phyloP scores from a whole-genome alignment of 2,888 invertebrate genomes.

The Macaria notata region DNA sequence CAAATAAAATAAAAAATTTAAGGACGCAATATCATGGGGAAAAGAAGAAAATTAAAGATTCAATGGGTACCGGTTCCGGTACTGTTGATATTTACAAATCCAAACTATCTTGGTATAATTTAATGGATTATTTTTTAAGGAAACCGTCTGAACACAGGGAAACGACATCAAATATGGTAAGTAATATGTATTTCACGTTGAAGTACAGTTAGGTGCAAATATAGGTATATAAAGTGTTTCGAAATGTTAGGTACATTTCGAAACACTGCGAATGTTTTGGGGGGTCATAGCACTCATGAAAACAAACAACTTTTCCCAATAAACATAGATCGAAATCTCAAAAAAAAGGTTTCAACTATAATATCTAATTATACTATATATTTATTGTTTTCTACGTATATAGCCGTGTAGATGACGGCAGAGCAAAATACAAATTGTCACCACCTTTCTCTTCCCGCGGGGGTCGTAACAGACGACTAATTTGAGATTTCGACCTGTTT shows the following conservation, averaged over 20 bases:
- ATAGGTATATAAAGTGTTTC: constrained; percentile 5
- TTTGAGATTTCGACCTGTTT: neutral
- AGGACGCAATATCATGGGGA: constrained; percentile 23
- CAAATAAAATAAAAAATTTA: too few relatives aligned
- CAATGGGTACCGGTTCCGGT: constrained; percentile 8
- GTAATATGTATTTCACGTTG: constrained; percentile 15
- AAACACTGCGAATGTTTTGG: neutral
- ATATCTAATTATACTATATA: neutral
- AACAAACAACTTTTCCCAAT: neutral
- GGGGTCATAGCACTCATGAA: neutral
- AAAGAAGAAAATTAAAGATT: constrained; percentile 14
- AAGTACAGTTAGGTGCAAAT: constrained; percentile 10
- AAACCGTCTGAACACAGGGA: constrained; percentile 23
- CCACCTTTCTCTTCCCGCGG: neutral
- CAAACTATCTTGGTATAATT: constrained; percentile 28
- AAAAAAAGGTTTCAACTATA: neutral
- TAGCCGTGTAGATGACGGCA: neutral
- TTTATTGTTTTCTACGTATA: neutral
- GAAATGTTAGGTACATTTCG: constrained; percentile 1
- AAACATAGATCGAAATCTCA: neutral
- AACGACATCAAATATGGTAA: constrained; percentile 24
- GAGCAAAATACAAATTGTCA: neutral
- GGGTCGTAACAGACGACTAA: neutral
- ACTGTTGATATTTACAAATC: constrained; percentile 21
- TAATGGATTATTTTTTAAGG: constrained; percentile 22